Percentiles rank a stretch among this genome's conserved stretches.
These are phyloP conservation scores for Plagodis dolabraria DNA, from an alignment of 2,888 invertebrate species.

Conservation along the genomic window DNA sequence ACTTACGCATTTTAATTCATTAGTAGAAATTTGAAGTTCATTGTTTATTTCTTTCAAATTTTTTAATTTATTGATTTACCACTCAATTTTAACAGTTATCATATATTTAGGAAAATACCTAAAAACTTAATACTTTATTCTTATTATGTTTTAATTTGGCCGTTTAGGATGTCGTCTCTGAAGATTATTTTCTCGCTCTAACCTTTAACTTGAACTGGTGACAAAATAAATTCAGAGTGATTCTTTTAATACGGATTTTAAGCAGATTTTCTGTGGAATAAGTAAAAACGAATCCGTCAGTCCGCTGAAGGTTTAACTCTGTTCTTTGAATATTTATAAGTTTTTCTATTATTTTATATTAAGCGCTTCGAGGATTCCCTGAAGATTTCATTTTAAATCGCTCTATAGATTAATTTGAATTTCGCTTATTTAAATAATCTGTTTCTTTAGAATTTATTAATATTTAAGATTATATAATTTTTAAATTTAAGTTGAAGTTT, in stretches of 20 bases:
- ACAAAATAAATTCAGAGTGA: conserved; percentile 83
- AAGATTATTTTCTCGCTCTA: no score
- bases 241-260: conserved; percentile 85
- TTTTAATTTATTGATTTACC: no score
- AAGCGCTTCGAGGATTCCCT: conserved; percentile 60
- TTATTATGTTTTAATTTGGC: no score
- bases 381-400: conserved; percentile 62
- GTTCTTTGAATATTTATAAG: conserved; percentile 82
- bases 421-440: conserved; percentile 55
- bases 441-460: conserved; percentile 25
- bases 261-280: conserved; percentile 84
- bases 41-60: no score
- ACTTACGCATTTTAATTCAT: no score
- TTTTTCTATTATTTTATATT: conserved; percentile 83
- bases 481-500: no score
- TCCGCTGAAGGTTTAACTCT: conserved; percentile 78
- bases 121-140: no score
- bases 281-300: conserved; percentile 84
- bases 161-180: no score
- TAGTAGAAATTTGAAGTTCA: no score
- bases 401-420: conserved; percentile 65
- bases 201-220: conserved; percentile 42
- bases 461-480: not conserved
- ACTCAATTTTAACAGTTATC: no score
- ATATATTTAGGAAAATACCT: no score